A percentile compares a stretch with the other conserved stretches of the same genome.
Evolutionary conservation across 2,113 vertebrate genomes (phyloP).

Genomic region (Apistogramma diplotaenia): DNA sequence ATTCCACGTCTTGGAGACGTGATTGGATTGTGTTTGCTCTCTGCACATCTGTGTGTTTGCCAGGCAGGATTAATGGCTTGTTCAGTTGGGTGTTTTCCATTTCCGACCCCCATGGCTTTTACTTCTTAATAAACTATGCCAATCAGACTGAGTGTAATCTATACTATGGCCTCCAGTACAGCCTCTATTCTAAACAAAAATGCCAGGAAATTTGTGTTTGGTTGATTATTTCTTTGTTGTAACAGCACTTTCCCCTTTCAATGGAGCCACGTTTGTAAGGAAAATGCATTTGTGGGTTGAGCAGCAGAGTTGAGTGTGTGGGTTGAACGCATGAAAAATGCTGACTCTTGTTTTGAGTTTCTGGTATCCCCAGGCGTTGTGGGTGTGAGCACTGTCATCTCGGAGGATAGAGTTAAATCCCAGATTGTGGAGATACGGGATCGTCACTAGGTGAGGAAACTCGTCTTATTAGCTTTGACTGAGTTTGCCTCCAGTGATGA

Average conservation of each 20-base stretch:
- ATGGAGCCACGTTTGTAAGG: no score
- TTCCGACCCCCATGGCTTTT: conserved; percentile 2
- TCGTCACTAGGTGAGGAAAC: no score
- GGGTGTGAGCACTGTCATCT: background rate
- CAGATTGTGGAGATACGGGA: background rate
- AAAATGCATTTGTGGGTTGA: no score
- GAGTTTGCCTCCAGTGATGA: no score
- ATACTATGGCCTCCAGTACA: background rate
- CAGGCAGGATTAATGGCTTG: conserved; percentile 56
- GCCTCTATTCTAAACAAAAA: background rate
- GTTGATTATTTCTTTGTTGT: no score
- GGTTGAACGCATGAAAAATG: no score
- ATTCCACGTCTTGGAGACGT: conserved; percentile 45
- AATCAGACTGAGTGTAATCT: conserved; percentile 11
- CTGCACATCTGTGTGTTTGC: conserved; percentile 65
- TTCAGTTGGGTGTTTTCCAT: conserved; percentile 44
- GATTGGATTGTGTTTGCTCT: conserved; percentile 59
- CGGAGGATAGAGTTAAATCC: background rate
- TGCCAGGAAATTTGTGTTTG: no score
- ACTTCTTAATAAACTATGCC: conserved; percentile 20
- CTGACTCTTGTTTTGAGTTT: no score
- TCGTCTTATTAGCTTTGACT: no score
- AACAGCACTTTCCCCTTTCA: no score
- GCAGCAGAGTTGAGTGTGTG: no score
- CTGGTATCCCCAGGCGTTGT: background rate